Base-by-base conservation (phyloP, 2,113 vertebrate genomes). In the Xenopus tropicalis region DNA sequence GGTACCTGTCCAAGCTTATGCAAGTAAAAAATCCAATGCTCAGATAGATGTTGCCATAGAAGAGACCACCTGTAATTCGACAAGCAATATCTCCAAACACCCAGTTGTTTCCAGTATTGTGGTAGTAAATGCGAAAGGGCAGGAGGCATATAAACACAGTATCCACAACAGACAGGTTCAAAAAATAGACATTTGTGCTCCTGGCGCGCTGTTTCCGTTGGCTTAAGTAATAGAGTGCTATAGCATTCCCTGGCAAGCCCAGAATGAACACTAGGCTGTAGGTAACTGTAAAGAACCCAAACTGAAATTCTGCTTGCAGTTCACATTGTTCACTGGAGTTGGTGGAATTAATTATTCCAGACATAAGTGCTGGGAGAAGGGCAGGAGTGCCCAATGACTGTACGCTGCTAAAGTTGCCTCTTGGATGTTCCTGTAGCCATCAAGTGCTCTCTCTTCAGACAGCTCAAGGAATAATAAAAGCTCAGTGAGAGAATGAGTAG, bases 81-180 rank as follows among this genome's bases (percentile, higher is more conserved):
- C 94, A 96, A 1, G 84, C 61, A 0, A 73, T 0, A 1, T 88
- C 86, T 0, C 91, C 93, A 0, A 94, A 94, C 23, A 78, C 1
- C 94, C 95, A 96, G 20, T 88, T 0, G 78, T 90, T 93, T 0
- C 20, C 0, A 0, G 83, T 80, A 24, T 92, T 65, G 79, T 93
- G 91, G 83, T 93, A 94, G 66, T 93, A 90, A 65, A 95, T 88
- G 9, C 83, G 86, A 4, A 95, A 88, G 0, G 95, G 94, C 62
- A 97, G 46, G 2, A 86, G 72, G 0, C 85, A 80, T 0, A 93
- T 84, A 70, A 95, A 89, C 43, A 82, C 1, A 0, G 84, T 69
- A 84, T 94, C 93, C 0, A 86, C 86, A 71, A 89, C 42, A 0
- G 89, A 90, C 13, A 97, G 83, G 16, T 91, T 95, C 2, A 92